These are phyloP conservation scores for Oxyscelio sp. DNA, from an alignment of 2,888 invertebrate species.

Conservation along the genomic window DNA sequence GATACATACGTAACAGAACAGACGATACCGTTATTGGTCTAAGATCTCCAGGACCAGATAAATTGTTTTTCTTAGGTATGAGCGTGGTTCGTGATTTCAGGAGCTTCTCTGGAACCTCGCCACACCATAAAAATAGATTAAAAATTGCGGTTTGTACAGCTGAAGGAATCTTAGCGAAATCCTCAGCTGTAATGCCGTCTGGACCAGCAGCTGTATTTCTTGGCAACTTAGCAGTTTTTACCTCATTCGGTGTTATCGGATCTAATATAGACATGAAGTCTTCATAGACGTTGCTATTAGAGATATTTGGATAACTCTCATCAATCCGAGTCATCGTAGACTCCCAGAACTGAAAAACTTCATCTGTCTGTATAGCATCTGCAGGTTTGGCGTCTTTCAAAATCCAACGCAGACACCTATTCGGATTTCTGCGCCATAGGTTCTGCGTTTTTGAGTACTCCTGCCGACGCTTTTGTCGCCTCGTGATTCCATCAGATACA, in stretches of 20 bases:
- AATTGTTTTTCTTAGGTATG: no score
- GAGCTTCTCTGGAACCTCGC: conserved; percentile 55
- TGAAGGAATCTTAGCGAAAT: background rate
- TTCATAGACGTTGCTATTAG: background rate
- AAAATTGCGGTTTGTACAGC: conserved; percentile 36
- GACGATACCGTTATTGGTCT: no score
- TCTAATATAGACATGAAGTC: background rate
- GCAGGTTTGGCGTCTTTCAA: conserved; percentile 29
- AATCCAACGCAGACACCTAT: conserved; percentile 61
- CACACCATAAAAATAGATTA: conserved; percentile 48
- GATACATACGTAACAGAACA: no score
- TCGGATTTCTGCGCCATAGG: conserved; percentile 59
- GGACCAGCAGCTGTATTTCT: conserved; percentile 73
- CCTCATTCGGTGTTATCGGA: background rate
- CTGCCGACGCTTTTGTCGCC: background rate
- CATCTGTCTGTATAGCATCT: background rate
- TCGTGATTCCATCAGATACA: no score
- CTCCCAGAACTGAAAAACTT: conserved; percentile 7
- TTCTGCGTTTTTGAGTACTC: conserved; percentile 56
- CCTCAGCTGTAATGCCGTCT: conserved; percentile 73
- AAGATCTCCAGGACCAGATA: no score
- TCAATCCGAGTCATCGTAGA: background rate
- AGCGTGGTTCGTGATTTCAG: no score
- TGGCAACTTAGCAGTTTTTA: background rate
- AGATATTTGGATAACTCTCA: background rate